phyloP scores from a whole-genome alignment of 2,797 vertebrate species.

The Pristis pectinata region DNA sequence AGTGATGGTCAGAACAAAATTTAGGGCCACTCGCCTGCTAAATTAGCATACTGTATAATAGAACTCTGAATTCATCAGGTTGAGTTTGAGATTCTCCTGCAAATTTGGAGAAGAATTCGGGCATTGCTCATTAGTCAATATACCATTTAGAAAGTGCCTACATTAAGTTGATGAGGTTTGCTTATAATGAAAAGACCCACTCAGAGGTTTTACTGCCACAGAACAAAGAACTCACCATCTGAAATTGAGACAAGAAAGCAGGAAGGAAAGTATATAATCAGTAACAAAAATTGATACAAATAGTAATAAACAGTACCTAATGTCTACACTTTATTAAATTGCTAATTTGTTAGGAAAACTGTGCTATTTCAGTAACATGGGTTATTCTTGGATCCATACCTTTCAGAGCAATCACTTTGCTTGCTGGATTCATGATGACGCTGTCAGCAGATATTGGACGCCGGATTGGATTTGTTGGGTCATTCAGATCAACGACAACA shows the following conservation, averaged over 20 bases:
- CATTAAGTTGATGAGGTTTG: constrained; percentile 25
- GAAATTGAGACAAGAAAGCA: constrained; percentile 61
- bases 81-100: neutral
- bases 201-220: constrained; percentile 42
- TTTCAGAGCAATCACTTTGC: constrained; percentile 89
- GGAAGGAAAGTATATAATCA: constrained; percentile 61
- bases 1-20: neutral
- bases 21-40: neutral
- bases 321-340: neutral
- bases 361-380: neutral
- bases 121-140: neutral
- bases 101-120: neutral
- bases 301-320: neutral
- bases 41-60: neutral
- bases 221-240: constrained; percentile 63
- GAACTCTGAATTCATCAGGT: neutral
- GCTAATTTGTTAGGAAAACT: neutral
- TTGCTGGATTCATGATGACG: constrained; percentile 87
- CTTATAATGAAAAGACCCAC: constrained; percentile 17
- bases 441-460: constrained; percentile 85
- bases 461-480: constrained; percentile 75
- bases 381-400: constrained; percentile 52
- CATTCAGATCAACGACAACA: constrained; percentile 79
- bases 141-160: neutral
- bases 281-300: constrained; percentile 40